Conservation (phyloP, 2,113 vertebrate species). For the Cyprinodon brontotheroides region DNA sequence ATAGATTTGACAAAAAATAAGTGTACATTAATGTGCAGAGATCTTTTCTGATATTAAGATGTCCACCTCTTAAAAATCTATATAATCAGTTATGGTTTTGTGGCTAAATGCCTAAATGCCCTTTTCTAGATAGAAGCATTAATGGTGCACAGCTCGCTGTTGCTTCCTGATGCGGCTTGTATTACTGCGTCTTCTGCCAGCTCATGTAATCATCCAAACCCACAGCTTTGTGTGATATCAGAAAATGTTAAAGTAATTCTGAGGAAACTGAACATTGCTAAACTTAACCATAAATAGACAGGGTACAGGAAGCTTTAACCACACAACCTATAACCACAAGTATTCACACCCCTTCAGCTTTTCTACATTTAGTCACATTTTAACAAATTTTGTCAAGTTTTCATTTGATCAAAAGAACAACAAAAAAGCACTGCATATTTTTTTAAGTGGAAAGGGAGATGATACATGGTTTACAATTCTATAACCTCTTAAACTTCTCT, state of each 20-base stretch:
- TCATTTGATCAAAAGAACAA: background rate
- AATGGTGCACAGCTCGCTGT: constrained; percentile 13
- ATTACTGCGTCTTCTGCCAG: background rate
- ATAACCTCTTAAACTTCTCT: background rate
- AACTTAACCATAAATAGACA: background rate
- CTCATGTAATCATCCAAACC: background rate
- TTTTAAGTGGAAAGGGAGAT: background rate
- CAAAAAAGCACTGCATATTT: background rate
- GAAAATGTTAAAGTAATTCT: background rate
- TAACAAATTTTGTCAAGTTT: background rate
- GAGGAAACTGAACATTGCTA: background rate
- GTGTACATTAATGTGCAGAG: background rate
- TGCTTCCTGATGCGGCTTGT: constrained; percentile 1
- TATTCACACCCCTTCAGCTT: background rate
- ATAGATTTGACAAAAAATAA: background rate
- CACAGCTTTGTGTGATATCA: constrained; percentile 18
- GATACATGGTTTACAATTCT: background rate
- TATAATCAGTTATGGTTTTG: constrained; percentile 15
- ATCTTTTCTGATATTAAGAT: constrained; percentile 1
- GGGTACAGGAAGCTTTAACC: background rate
- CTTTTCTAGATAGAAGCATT: background rate
- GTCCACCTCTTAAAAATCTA: constrained; percentile 2
- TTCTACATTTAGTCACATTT: background rate
- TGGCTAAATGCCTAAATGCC: constrained; percentile 1
- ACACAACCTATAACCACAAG: background rate